Percentiles rank a stretch among this genome's conserved stretches.
Conservation (phyloP, 2,888 invertebrate species). For the Agriopis marginaria region DNA sequence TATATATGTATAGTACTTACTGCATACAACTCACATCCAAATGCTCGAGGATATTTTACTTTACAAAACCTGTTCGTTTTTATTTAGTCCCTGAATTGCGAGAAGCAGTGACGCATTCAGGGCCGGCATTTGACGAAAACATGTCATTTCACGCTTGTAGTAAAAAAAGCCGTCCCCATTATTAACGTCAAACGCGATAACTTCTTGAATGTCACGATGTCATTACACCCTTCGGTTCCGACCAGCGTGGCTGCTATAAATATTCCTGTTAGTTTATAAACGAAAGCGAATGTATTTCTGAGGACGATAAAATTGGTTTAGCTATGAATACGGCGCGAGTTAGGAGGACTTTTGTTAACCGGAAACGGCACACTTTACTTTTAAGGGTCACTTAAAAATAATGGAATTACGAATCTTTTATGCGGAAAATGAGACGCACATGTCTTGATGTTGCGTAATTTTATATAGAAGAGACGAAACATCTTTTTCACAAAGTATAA, state of each 20-base stretch:
- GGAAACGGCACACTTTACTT: conserved; percentile 38
- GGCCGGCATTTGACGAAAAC: conserved; percentile 12
- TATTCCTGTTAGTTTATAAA: conserved; percentile 37
- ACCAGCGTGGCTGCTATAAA: conserved; percentile 34
- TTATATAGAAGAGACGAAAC: conserved; percentile 7
- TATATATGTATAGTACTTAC: not conserved
- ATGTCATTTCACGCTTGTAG: conserved; percentile 10
- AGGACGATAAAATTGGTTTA: conserved; percentile 38
- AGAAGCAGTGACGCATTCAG: conserved; percentile 7
- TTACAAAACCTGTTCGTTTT: not conserved
- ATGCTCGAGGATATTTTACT: not conserved
- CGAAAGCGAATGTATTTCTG: conserved; percentile 28
- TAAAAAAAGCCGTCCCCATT: conserved; percentile 15
- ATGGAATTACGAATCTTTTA: conserved; percentile 36
- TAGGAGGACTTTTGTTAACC: conserved; percentile 22
- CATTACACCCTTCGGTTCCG: conserved; percentile 9
- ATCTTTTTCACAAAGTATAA: conserved; percentile 6
- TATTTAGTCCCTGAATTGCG: not conserved
- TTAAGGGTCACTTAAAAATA: conserved; percentile 34
- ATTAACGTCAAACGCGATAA: conserved; percentile 13
- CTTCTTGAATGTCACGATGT: conserved; percentile 22
- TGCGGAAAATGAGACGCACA: conserved; percentile 18
- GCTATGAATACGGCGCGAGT: conserved; percentile 36
- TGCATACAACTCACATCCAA: not conserved
- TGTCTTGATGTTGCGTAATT: conserved; percentile 1